Percentiles rank a stretch among this genome's conserved stretches.
These are phyloP conservation scores for Drosophila eugracilis DNA, from an alignment of 1,140 invertebrate genomes.

Conservation along the genomic window DNA sequence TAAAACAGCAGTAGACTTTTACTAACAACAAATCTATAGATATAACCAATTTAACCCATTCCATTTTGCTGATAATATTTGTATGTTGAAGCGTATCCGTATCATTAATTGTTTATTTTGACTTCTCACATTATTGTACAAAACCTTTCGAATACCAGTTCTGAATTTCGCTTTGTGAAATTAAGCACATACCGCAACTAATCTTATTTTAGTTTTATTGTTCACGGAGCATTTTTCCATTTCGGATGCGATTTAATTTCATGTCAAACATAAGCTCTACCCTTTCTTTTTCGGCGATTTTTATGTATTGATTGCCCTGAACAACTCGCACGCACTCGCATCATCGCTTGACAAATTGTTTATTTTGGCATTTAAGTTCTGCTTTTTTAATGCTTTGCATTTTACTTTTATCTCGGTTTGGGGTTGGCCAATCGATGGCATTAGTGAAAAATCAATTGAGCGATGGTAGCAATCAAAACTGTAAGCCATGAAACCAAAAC, in stretches of 20 bases:
- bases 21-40: no score
- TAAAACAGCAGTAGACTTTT: no score
- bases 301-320: conserved; percentile 28
- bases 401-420: conserved; percentile 73
- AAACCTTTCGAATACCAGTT: conserved; percentile 21
- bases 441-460: conserved; percentile 82
- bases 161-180: conserved; percentile 56
- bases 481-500: conserved; percentile 80
- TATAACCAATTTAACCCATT: no score
- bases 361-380: conserved; percentile 63
- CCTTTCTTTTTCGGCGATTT: conserved; percentile 28
- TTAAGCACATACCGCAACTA: conserved; percentile 58
- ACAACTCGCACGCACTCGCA: conserved; percentile 14
- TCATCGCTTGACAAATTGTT: conserved; percentile 64
- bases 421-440: conserved; percentile 70
- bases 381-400: conserved; percentile 69
- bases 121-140: conserved; percentile 39
- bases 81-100: conserved; percentile 1
- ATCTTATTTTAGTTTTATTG: conserved; percentile 72
- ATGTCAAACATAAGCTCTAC: conserved; percentile 66
- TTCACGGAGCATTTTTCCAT: conserved; percentile 42
- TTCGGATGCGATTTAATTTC: conserved; percentile 62
- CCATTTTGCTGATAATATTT: conserved; percentile 32
- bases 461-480: conserved; percentile 80
- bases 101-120: conserved; percentile 39